phyloP scores from a whole-genome alignment of 2,797 vertebrate genomes.

The Hafferia zeledoni region DNA sequence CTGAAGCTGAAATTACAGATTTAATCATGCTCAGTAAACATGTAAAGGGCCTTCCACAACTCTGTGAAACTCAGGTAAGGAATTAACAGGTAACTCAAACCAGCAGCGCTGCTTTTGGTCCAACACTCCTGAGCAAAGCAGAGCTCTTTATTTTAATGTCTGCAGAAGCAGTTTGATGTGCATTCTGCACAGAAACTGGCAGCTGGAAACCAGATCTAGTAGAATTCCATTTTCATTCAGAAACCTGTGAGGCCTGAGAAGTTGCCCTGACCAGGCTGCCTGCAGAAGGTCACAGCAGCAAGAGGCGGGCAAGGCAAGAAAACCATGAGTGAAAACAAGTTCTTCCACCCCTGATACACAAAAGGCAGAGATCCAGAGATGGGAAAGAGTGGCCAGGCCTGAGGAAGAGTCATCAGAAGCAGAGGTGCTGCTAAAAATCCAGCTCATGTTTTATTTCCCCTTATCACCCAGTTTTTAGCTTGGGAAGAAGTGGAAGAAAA shows the following conservation, averaged over 20 bases:
- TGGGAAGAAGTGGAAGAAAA: no score
- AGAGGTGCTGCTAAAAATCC: background rate
- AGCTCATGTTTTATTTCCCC: background rate
- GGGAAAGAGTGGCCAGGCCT: background rate
- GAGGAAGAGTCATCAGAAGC: background rate
- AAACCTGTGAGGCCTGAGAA: background rate
- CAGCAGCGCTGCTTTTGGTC: background rate
- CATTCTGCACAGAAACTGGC: background rate
- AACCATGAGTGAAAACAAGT: background rate
- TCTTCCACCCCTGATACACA: background rate
- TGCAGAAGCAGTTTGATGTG: background rate
- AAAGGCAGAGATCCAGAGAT: background rate
- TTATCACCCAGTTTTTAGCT: no score
- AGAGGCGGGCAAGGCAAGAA: background rate
- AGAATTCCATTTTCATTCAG: background rate
- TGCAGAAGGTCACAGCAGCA: background rate
- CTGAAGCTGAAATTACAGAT: background rate
- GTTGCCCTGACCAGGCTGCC: background rate
- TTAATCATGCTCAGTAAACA: background rate
- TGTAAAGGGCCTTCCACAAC: background rate
- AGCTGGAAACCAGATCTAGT: background rate
- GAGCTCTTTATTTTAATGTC: background rate
- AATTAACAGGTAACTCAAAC: background rate
- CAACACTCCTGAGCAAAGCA: background rate
- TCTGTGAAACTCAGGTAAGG: background rate